Conservation (phyloP, 2,113 vertebrate species). For the Edolisoma coerulescens region DNA sequence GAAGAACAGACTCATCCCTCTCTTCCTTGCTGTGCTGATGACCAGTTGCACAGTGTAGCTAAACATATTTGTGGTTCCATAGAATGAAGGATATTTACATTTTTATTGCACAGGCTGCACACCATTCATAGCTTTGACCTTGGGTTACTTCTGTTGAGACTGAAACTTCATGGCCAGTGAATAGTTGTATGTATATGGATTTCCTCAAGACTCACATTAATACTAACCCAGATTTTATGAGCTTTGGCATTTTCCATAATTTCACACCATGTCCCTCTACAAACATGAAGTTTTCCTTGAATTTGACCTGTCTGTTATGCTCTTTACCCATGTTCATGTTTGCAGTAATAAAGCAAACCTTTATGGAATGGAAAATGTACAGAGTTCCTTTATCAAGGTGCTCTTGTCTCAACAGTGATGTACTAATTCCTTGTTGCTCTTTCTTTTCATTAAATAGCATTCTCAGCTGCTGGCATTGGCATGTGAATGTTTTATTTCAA, state of each 20-base stretch:
- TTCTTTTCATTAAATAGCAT: background rate
- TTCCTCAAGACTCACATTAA: background rate
- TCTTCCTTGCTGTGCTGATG: background rate
- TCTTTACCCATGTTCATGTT: background rate
- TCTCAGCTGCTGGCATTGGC: background rate
- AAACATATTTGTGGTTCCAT: background rate
- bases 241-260: constrained; percentile 46
- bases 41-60: background rate
- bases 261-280: background rate
- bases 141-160: constrained; percentile 10
- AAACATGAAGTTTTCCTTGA: background rate
- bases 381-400: background rate
- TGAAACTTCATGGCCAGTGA: background rate
- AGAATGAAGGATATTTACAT: constrained; percentile 48
- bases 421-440: background rate
- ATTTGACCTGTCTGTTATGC: background rate
- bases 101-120: constrained; percentile 53
- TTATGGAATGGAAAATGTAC: background rate
- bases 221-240: background rate
- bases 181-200: background rate
- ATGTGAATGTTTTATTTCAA: background rate
- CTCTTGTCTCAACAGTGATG: background rate
- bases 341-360: background rate
- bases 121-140: constrained; percentile 23
- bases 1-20: background rate